Conservation (phyloP, 2,888 invertebrate species). For the Amblyteles armatorius region DNA sequence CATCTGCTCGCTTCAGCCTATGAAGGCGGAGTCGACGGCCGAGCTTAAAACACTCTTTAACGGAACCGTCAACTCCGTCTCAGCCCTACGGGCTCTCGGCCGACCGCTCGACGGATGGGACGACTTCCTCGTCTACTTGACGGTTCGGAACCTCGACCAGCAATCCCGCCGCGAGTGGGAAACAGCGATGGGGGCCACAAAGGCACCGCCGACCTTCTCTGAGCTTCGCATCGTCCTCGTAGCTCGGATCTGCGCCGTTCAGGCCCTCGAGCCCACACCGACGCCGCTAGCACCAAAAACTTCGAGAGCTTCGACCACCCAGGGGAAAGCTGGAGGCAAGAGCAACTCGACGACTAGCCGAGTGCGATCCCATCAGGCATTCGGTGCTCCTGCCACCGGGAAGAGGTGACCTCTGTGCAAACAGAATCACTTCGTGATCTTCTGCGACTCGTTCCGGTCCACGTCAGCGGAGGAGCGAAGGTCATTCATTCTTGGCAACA, state of each 20-base stretch:
- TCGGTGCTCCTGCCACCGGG: background rate
- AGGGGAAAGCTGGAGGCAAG: background rate
- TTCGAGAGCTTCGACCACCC: background rate
- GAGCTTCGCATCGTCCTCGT: background rate
- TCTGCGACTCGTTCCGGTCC: background rate
- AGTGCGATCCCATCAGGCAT: slow-evolving; percentile 3
- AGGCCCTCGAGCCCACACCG: background rate
- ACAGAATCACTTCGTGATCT: background rate
- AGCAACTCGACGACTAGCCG: background rate
- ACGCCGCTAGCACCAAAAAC: background rate
- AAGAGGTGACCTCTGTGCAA: background rate
- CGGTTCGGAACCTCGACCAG: slow-evolving; percentile 1
- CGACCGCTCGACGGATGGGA: background rate
- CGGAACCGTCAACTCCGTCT: too few relatives aligned
- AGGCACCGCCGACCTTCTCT: background rate
- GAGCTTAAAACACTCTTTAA: too few relatives aligned
- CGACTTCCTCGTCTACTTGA: background rate
- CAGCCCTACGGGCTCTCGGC: background rate
- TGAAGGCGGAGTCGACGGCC: too few relatives aligned
- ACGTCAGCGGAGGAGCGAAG: background rate
- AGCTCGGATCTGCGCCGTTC: background rate
- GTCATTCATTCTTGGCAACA: background rate
- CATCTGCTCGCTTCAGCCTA: too few relatives aligned
- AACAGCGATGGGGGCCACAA: background rate
- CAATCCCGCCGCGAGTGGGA: slow-evolving; percentile 21